Evolutionary conservation across 2,113 vertebrate species (phyloP).

Genomic region (Silurus meridionalis): DNA sequence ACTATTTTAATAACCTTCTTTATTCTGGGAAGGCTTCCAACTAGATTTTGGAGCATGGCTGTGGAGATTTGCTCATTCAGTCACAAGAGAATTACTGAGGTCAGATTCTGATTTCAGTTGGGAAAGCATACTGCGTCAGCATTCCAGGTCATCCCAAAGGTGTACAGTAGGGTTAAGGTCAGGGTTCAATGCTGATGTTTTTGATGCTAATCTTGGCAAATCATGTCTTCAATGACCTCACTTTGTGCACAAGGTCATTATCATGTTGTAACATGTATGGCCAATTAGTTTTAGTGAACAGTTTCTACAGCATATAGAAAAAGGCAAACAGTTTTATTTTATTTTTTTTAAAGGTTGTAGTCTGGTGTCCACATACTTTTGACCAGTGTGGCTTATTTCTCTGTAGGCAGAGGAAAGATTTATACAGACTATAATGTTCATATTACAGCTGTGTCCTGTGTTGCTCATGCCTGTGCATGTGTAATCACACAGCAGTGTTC

Average conservation of each 20-base stretch:
- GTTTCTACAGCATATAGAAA: neutral
- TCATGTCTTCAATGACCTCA: neutral
- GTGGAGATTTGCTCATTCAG: neutral
- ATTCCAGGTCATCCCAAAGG: neutral
- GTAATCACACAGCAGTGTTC: conserved; percentile 1
- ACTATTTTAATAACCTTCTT: neutral
- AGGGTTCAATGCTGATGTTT: neutral
- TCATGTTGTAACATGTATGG: neutral
- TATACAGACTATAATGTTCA: conserved; percentile 11
- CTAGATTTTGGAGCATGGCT: neutral
- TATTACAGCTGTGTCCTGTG: neutral
- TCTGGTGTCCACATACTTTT: neutral
- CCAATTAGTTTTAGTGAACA: neutral
- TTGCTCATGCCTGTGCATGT: conserved; percentile 22
- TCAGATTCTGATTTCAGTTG: neutral
- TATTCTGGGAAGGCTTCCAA: neutral
- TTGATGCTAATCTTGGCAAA: neutral
- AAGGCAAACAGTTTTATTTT: too few relatives aligned
- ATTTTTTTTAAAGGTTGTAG: too few relatives aligned
- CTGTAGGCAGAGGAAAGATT: neutral
- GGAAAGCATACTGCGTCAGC: neutral
- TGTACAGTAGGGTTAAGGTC: neutral
- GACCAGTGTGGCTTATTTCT: neutral
- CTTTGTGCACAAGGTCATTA: neutral
- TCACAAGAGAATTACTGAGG: neutral